Base-by-base conservation (phyloP, 2,888 invertebrate genomes). In the Hyles lineata region DNA sequence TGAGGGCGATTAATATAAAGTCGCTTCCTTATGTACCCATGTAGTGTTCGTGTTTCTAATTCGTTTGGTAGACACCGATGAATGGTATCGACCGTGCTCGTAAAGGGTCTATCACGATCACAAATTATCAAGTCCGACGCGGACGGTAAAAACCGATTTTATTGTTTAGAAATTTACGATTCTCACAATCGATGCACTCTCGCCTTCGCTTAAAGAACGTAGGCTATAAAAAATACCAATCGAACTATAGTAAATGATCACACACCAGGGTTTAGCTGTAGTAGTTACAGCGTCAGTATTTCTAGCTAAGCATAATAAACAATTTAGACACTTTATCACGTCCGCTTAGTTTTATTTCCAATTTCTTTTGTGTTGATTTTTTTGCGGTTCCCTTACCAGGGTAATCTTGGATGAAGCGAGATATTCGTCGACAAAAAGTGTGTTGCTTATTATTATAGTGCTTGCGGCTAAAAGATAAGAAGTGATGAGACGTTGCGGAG, bases 41-140 rank as follows among this genome's bases (percentile, higher is more conserved):
- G 21, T 63, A 63, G 11, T 21, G 59, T n/a, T 43, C 43, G 43
- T 43, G 43, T 43, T 43, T 43, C 43, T 43, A 43, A 43, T 15
- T 43, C 15, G 43, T 43, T 43, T 43, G 43, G 43, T 43, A 15
- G 43, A 43, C 43, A 4, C 43, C 43, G 43, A 43, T 35, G 50
- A 17, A 67, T 50, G 15, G 50, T 9, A 43, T 67, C 67, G 23
- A 17, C 43, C 21, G 17, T 15, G 67, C 17, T 43, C 67, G 67
- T 67, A 79, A 82, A 83, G 77, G 82, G 84, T 85, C 84, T 83
- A 87, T 86, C 79, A 80, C 79, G 77, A 78, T 76, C 80, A 83
- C 83, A 82, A 86, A 84, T 82, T 83, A 83, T 80, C 79, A 80
- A 82, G 77, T 79, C 82, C 74, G 79, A 80, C 75, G 79, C 78